phyloP scores from a whole-genome alignment of 2,113 vertebrate species.

The Elephantulus edwardii region DNA sequence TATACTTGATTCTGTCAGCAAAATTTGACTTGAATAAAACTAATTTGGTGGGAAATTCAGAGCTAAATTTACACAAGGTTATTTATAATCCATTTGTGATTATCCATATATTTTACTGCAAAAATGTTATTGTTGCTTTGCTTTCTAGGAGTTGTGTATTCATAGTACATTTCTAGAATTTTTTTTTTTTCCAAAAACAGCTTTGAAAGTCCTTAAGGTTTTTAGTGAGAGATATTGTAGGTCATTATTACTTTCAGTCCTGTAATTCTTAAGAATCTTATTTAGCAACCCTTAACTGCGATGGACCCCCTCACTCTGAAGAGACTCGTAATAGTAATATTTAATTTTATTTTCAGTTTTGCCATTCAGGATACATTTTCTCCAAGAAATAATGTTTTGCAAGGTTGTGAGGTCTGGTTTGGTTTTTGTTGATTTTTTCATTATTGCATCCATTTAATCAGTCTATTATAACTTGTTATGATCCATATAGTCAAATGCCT shows the following conservation, averaged over 20 bases:
- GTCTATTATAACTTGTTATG: no score
- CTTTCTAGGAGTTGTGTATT: background rate
- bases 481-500: no score
- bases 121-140: background rate
- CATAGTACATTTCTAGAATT: constrained; percentile 36
- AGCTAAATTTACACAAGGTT: background rate
- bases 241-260: background rate
- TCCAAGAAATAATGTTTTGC: constrained; percentile 11
- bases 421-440: no score
- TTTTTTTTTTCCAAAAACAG: no score
- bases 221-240: background rate
- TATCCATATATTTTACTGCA: background rate
- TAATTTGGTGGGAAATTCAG: background rate
- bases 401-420: background rate
- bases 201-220: background rate
- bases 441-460: background rate
- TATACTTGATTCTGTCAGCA: constrained; percentile 3
- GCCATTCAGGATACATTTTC: constrained; percentile 21
- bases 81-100: background rate
- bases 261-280: background rate
- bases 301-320: background rate
- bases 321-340: background rate
- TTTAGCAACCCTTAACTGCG: background rate
- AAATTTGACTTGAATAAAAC: constrained; percentile 33
- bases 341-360: background rate